Evolutionary conservation across 2,797 vertebrate genomes (phyloP).

Genomic region (Sus cebifrons): DNA sequence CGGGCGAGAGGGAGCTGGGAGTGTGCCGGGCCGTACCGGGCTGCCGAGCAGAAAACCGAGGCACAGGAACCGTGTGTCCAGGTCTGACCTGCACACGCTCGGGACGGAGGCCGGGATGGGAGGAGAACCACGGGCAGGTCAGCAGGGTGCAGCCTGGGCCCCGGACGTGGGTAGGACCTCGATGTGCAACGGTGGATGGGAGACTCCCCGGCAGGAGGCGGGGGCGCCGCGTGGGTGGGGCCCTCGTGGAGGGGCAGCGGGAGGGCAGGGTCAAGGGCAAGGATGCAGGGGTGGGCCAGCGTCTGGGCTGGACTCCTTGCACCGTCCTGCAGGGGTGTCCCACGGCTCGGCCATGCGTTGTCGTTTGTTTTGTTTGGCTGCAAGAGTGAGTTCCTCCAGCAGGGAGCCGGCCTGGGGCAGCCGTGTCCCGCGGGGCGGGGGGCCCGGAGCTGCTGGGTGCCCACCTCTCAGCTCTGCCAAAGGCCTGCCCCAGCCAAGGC

Average conservation of each 20-base stretch:
- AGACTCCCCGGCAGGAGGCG: neutral
- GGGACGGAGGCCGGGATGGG: neutral
- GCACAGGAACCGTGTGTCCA: neutral
- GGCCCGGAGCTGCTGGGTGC: too few relatives aligned
- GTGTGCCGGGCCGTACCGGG: fast-evolving
- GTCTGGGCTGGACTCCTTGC: fast-evolving
- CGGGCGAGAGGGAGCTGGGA: neutral
- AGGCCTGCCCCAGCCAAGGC: neutral
- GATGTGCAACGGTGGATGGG: fast-evolving
- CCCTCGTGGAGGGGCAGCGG: fast-evolving
- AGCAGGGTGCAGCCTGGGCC: fast-evolving
- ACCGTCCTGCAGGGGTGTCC: neutral
- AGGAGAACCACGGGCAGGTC: neutral
- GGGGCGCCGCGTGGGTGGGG: neutral
- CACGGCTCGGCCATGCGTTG: fast-evolving
- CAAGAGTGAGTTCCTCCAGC: fast-evolving
- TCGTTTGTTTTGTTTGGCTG: fast-evolving
- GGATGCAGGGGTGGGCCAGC: neutral
- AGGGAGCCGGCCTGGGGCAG: neutral
- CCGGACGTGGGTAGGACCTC: neutral
- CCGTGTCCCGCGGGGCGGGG: fast-evolving
- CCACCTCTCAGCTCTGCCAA: neutral
- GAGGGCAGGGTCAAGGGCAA: neutral
- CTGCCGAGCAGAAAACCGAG: neutral
- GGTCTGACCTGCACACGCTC: neutral